Evolutionary conservation across 2,888 invertebrate genomes (phyloP).

Genomic region (Heliconius erato): DNA sequence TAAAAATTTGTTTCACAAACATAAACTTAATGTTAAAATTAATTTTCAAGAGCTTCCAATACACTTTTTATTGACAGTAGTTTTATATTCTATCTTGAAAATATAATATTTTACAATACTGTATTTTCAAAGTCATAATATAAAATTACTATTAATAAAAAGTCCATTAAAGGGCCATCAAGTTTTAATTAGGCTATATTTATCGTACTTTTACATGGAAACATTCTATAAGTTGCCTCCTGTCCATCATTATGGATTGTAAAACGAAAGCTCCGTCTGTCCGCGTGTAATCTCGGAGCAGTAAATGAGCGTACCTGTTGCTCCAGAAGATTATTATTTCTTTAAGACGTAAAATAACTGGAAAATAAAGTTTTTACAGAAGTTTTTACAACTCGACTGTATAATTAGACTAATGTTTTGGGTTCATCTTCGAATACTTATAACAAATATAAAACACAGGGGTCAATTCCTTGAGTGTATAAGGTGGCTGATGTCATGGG

Average conservation of each 20-base stretch:
- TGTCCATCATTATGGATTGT: constrained; percentile 17
- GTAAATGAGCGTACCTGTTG: background rate
- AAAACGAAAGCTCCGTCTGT: constrained; percentile 15
- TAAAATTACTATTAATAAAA: background rate
- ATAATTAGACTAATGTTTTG: background rate
- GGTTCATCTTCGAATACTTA: background rate
- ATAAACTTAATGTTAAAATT: no score
- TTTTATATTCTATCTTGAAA: no score
- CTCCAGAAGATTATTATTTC: constrained; percentile 18
- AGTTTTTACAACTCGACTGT: background rate
- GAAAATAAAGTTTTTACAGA: background rate
- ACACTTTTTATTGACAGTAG: no score
- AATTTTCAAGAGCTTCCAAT: no score
- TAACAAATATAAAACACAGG: background rate
- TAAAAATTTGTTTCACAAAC: no score
- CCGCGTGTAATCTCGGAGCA: constrained; percentile 7
- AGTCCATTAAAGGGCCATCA: constrained; percentile 1
- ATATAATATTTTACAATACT: background rate
- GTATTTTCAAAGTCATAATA: background rate
- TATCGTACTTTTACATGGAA: constrained; percentile 15
- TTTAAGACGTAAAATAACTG: constrained; percentile 11
- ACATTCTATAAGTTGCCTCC: constrained; percentile 5
- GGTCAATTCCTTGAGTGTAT: background rate
- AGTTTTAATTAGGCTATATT: constrained; percentile 24
- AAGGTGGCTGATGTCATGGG: background rate